phyloP scores from a whole-genome alignment of 2,888 invertebrate genomes.

The Conomelus anceps region DNA sequence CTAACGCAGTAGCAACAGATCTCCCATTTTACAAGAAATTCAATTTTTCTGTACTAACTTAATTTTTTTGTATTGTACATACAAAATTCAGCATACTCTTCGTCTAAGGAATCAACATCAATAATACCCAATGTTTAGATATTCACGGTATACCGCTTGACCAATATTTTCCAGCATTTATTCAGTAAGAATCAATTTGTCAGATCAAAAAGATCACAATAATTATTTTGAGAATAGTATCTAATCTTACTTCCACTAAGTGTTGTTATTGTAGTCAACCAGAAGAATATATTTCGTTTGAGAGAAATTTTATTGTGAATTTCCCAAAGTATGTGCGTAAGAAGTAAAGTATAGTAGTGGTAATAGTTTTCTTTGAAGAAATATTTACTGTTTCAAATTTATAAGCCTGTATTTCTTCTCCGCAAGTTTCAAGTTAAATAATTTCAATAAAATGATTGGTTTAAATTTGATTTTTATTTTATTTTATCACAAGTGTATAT shows the following conservation, averaged over 20 bases:
- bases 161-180: background rate
- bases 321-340: background rate
- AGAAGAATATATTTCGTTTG: background rate
- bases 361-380: background rate
- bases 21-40: no score
- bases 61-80: no score
- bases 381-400: no score
- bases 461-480: no score
- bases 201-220: background rate
- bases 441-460: no score
- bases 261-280: background rate
- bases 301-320: background rate
- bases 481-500: no score
- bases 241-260: background rate
- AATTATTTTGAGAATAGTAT: background rate
- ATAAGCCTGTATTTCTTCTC: no score
- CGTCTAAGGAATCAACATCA: background rate
- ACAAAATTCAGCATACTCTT: no score
- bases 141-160: background rate
- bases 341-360: background rate
- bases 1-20: no score
- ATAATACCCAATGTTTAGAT: background rate
- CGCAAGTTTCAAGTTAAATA: no score
- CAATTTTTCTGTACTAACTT: no score
- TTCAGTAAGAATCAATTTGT: background rate